These are phyloP conservation scores for Hylyphantes graminicola DNA, from an alignment of 1,140 invertebrate genomes.

Conservation along the genomic window DNA sequence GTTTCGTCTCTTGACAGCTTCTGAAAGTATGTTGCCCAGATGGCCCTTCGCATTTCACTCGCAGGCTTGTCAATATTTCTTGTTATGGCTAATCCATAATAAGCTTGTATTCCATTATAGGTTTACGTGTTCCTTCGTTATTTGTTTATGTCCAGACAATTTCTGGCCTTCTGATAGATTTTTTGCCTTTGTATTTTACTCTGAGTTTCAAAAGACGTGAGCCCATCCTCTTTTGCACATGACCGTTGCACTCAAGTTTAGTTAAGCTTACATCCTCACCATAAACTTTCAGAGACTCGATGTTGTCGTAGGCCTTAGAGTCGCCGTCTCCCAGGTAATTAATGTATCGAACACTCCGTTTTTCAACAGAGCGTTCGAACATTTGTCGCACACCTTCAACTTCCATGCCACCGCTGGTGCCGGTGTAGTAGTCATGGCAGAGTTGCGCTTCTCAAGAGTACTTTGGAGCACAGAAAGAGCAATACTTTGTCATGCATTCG, in stretches of 20 bases:
- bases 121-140: conserved; percentile 20
- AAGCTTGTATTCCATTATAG: conserved; percentile 22
- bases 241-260: conserved; percentile 20
- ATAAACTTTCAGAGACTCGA: conserved; percentile 58
- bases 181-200: too few species aligned
- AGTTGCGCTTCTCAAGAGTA: too few species aligned
- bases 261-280: conserved; percentile 6
- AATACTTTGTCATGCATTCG: too few species aligned
- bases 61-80: conserved; percentile 2
- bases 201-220: not conserved
- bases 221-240: conserved; percentile 31
- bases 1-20: not conserved
- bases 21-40: conserved; percentile 6
- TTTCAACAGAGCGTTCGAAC: conserved; percentile 56
- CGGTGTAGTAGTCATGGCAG: too few species aligned
- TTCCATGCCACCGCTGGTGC: conserved; percentile 61
- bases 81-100: conserved; percentile 23
- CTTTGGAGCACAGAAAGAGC: too few species aligned
- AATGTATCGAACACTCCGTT: conserved; percentile 58
- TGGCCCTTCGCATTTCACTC: not conserved
- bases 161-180: not conserved
- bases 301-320: conserved; percentile 53
- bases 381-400: conserved; percentile 54
- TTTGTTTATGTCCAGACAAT: not conserved
- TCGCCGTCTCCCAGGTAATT: conserved; percentile 62